Evolutionary conservation across 30 jellyfish, hydroid and myxozoan genomes (phyloP).

Genomic region (Clytia hemisphaerica): DNA sequence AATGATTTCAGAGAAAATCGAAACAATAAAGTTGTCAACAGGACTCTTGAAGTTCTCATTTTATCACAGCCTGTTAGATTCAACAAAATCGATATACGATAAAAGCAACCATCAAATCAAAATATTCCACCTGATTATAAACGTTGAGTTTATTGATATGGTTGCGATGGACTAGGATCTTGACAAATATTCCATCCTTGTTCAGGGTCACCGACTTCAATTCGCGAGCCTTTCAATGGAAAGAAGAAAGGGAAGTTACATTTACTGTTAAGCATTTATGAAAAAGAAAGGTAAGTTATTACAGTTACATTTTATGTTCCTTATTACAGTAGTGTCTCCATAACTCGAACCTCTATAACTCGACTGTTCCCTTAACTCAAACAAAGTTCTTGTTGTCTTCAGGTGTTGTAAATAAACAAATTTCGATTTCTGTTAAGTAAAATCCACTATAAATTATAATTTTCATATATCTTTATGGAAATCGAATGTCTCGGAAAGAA

Average conservation of each 20-base stretch:
- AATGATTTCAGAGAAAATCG: not conserved
- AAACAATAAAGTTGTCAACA: not conserved
- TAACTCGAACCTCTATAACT: too few relatives aligned
- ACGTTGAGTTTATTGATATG: conserved; percentile 67
- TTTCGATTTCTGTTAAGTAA: not conserved
- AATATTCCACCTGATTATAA: conserved; percentile 76
- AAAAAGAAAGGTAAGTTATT: too few relatives aligned
- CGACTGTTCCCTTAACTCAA: too few relatives aligned
- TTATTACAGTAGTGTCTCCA: too few relatives aligned
- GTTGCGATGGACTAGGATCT: conserved; percentile 70
- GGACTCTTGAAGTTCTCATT: not conserved
- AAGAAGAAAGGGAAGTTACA: too few relatives aligned
- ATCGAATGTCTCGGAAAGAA: too few relatives aligned
- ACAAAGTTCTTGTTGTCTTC: not conserved
- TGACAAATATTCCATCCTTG: conserved; percentile 64
- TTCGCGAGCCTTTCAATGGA: conserved; percentile 61
- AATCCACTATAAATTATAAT: not conserved
- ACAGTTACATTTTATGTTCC: too few relatives aligned
- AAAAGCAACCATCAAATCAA: not conserved
- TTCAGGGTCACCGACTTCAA: conserved; percentile 78
- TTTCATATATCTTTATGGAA: too few relatives aligned
- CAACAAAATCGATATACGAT: too few relatives aligned
- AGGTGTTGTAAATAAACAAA: too few relatives aligned
- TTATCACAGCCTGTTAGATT: too few relatives aligned
- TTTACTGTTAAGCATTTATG: too few relatives aligned